A percentile compares a stretch with the other conserved stretches of the same genome.
phyloP scores from a whole-genome alignment of 2,888 invertebrate species.

The Chymomyza fuscimana region DNA sequence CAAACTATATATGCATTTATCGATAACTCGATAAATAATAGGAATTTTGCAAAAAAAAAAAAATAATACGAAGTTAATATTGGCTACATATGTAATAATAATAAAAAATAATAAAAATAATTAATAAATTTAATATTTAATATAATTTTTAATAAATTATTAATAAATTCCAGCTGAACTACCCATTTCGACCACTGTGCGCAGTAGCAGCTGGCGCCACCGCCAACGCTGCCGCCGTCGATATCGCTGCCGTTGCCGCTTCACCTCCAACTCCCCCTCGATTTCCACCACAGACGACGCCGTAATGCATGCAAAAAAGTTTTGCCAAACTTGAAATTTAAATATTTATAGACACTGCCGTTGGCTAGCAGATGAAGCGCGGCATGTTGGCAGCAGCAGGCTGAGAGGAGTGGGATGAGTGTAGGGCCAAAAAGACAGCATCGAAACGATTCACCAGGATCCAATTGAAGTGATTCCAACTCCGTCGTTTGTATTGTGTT shows the following conservation, averaged over 20 bases:
- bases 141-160: too few species aligned
- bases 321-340: slow-evolving; percentile 74
- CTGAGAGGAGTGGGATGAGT: background rate
- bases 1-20: too few species aligned
- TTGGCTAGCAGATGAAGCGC: slow-evolving; percentile 33
- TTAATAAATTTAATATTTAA: too few species aligned
- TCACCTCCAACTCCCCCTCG: slow-evolving; percentile 29
- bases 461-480: slow-evolving; percentile 11
- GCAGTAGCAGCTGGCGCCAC: background rate
- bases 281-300: slow-evolving; percentile 12
- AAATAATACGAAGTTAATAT: too few species aligned
- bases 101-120: too few species aligned
- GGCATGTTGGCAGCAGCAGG: slow-evolving; percentile 8
- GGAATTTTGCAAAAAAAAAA: too few species aligned
- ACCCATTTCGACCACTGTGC: background rate
- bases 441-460: background rate
- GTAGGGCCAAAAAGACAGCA: background rate
- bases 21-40: too few species aligned
- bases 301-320: slow-evolving; percentile 74
- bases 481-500: slow-evolving; percentile 35
- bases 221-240: background rate
- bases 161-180: background rate
- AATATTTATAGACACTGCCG: slow-evolving; percentile 72
- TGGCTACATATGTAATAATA: too few species aligned
- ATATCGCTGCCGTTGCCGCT: slow-evolving; percentile 5